Percentiles rank a stretch among this genome's conserved stretches.
Evolutionary conservation across 2,888 invertebrate species (phyloP).

Genomic region (Corbicula japonica): DNA sequence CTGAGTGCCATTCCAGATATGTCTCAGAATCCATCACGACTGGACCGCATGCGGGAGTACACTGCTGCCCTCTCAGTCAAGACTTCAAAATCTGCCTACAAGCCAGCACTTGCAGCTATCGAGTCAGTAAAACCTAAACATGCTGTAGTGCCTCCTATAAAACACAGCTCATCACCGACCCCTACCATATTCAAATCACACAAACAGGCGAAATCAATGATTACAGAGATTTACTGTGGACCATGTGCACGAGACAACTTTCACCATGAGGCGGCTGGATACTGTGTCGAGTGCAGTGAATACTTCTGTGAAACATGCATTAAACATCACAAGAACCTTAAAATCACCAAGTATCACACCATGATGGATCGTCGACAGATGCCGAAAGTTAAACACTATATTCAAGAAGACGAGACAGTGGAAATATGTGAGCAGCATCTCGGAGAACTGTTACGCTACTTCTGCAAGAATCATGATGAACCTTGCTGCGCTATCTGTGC

Average conservation of each 20-base stretch:
- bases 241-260: conserved; percentile 57
- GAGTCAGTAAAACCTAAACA: conserved; percentile 20
- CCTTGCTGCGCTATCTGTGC: conserved; percentile 60
- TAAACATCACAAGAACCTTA: conserved; percentile 65
- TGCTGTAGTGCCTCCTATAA: conserved; percentile 1
- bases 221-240: conserved; percentile 58
- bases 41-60: conserved; percentile 53
- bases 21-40: conserved; percentile 26
- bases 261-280: conserved; percentile 57
- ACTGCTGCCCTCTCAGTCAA: conserved; percentile 36
- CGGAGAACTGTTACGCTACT: conserved; percentile 53
- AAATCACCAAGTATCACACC: conserved; percentile 62
- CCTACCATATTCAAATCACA: conserved; percentile 7
- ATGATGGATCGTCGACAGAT: conserved; percentile 54
- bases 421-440: conserved; percentile 52
- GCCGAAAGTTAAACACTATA: conserved; percentile 51
- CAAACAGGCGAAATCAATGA: conserved; percentile 52
- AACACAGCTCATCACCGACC: conserved; percentile 11
- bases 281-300: conserved; percentile 62
- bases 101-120: conserved; percentile 2
- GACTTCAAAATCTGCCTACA: conserved; percentile 2
- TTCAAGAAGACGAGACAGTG: conserved; percentile 43
- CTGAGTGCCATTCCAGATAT: conserved; percentile 46
- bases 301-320: conserved; percentile 62
- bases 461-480: conserved; percentile 59